Conservation (phyloP, 2,797 vertebrate species). For the Takifugu rubripes region DNA sequence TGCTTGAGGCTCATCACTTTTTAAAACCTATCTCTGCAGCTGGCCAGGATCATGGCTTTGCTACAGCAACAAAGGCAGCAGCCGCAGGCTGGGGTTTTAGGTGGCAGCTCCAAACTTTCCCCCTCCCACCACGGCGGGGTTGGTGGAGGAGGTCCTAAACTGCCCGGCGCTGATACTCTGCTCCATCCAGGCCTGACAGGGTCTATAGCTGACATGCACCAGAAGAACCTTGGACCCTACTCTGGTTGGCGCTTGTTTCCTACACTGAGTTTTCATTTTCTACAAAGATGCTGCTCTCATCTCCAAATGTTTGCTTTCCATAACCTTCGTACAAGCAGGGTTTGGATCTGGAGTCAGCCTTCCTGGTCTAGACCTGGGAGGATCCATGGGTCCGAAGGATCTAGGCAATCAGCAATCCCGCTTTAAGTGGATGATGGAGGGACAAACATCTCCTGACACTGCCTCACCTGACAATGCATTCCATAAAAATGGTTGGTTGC, state of each 20-base stretch:
- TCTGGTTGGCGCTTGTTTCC: slow-evolving; percentile 75
- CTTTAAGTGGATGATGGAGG: slow-evolving; percentile 99
- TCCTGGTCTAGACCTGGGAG: slow-evolving; percentile 84
- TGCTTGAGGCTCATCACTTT: background rate
- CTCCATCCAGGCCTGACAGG: slow-evolving; percentile 83
- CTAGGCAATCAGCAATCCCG: slow-evolving; percentile 88
- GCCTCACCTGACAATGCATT: slow-evolving; percentile 86
- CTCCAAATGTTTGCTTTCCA: too few relatives aligned
- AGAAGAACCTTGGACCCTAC: slow-evolving; percentile 87
- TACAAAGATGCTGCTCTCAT: background rate
- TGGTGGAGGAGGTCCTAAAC: slow-evolving; percentile 80
- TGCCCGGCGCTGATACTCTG: slow-evolving; percentile 82
- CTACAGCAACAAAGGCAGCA: slow-evolving; percentile 83
- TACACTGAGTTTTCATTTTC: background rate
- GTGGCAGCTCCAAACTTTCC: slow-evolving; percentile 90
- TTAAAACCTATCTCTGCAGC: slow-evolving; percentile 44
- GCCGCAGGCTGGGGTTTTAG: slow-evolving; percentile 62
- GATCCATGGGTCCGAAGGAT: slow-evolving; percentile 81
- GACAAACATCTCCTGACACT: slow-evolving; percentile 87
- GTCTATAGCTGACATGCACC: slow-evolving; percentile 90
- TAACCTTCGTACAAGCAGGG: slow-evolving; percentile 63
- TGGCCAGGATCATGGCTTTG: slow-evolving; percentile 93
- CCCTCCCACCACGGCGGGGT: slow-evolving; percentile 87
- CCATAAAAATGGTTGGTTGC: slow-evolving; percentile 88
- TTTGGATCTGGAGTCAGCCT: slow-evolving; percentile 83